Evolutionary conservation across 2,113 vertebrate genomes (phyloP), one percentile per base, ranked within the genome.

Genomic region (Carollia perspicillata): DNA sequence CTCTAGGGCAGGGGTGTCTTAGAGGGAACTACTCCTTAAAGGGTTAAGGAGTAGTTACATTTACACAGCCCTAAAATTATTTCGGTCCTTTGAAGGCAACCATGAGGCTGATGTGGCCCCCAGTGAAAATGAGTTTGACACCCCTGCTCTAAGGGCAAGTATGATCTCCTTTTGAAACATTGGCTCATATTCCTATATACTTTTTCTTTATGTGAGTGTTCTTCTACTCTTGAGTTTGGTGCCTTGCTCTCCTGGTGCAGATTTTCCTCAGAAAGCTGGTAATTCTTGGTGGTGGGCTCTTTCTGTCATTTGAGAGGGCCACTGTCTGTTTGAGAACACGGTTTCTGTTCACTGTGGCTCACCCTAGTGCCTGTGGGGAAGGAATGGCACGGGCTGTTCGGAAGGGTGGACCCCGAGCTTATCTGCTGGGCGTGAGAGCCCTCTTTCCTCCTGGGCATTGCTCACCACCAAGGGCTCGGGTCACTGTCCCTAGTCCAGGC

Each of bases 261-360:
- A 81, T 37, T 80, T 94, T 42, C 33, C 35, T 44, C 35, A 63
- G 7, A 40, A 9, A 8, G 9, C 33, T 49, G 69, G n/a, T 65
- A n/a, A n/a, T 40, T 74, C 63, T 65, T 3, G 2, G 23, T 5
- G 42, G 12, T 33, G 33, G 23, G n/a, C 72, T 80, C 26, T 35
- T 33, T 9, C n/a, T 40, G 14, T 79, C 47, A 58, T 49, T 35
- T 49, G 37, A 55, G 55, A 74, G 55, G 33, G 22, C 47, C 0
- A 0, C 14, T 35, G 2, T 58, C 35, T 49, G 22, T 35, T 10
- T 47, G 53, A 58, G 13, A 28, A 44, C 2, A 8, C 0, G 2
- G 8, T 33, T 83, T 83, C 83, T 94, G 17, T 44, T 88, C 22
- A 16, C 42, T 17, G 18, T 37, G 33, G 30, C 22, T 35, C 28